These are phyloP conservation scores for Meteorus sp. DNA, from an alignment of 1,140 invertebrate genomes.

Conservation along the genomic window DNA sequence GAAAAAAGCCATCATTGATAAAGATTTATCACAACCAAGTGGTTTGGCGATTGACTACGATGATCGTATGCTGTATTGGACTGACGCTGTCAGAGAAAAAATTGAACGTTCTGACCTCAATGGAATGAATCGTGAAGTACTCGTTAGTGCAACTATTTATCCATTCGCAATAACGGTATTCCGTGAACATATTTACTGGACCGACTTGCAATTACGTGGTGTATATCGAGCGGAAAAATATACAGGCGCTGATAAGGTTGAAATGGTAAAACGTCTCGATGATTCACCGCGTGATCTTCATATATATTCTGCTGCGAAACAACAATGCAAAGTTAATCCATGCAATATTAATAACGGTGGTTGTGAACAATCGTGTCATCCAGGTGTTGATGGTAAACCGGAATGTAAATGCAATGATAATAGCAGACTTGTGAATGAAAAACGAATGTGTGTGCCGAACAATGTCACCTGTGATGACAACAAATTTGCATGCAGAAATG, in stretches of 20 bases:
- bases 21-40: conserved; percentile 91
- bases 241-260: conserved; percentile 91
- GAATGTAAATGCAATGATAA: conserved; percentile 87
- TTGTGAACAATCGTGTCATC: conserved; percentile 93
- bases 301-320: conserved; percentile 78
- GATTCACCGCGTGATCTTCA: conserved; percentile 90
- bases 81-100: conserved; percentile 94
- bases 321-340: conserved; percentile 81
- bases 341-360: conserved; percentile 94
- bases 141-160: conserved; percentile 91
- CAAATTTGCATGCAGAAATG: conserved; percentile 93
- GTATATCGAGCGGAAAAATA: conserved; percentile 97
- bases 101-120: conserved; percentile 92
- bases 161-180: conserved; percentile 94
- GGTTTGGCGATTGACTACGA: conserved; percentile 96
- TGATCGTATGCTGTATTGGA: conserved; percentile 95
- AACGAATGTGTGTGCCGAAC: conserved; percentile 84
- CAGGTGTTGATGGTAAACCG: conserved; percentile 76
- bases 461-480: conserved; percentile 85
- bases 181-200: conserved; percentile 95
- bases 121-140: conserved; percentile 75
- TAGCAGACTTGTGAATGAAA: conserved; percentile 88
- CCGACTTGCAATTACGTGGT: conserved; percentile 90
- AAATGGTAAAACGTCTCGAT: conserved; percentile 89
- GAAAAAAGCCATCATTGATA: conserved; percentile 86